Evolutionary conservation across 2,113 vertebrate species (phyloP).

Genomic region (Varanus komodoensis): DNA sequence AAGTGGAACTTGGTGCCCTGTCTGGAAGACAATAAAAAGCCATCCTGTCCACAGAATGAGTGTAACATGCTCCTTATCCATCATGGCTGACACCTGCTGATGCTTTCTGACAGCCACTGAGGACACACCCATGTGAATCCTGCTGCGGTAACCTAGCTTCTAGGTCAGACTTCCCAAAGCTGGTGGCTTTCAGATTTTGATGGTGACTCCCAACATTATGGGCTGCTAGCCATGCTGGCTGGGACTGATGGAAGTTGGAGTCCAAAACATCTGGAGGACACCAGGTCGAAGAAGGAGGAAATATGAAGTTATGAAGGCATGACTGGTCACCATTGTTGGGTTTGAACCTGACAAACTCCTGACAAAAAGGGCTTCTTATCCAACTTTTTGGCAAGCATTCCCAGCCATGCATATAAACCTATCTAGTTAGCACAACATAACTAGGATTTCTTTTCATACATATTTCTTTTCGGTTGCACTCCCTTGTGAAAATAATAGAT

Average conservation of each 20-base stretch:
- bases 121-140: not conserved
- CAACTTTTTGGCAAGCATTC: not conserved
- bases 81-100: not conserved
- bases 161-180: not conserved
- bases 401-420: not conserved
- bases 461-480: not conserved
- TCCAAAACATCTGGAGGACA: too few relatives aligned
- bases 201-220: too few relatives aligned
- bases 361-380: not conserved
- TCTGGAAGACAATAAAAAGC: not conserved
- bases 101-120: not conserved
- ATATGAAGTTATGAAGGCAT: not conserved
- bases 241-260: too few relatives aligned
- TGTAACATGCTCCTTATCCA: not conserved
- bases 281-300: too few relatives aligned
- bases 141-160: not conserved
- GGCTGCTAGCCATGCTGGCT: too few relatives aligned
- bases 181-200: too few relatives aligned
- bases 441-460: not conserved
- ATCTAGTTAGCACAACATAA: not conserved
- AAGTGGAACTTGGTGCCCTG: not conserved
- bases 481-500: not conserved
- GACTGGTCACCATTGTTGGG: not conserved
- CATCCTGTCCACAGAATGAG: not conserved
- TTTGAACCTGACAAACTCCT: not conserved